Percentiles rank a stretch among this genome's conserved stretches.
These are phyloP conservation scores for Calephelis nemesis DNA, from an alignment of 1,140 invertebrate genomes.

Conservation along the genomic window DNA sequence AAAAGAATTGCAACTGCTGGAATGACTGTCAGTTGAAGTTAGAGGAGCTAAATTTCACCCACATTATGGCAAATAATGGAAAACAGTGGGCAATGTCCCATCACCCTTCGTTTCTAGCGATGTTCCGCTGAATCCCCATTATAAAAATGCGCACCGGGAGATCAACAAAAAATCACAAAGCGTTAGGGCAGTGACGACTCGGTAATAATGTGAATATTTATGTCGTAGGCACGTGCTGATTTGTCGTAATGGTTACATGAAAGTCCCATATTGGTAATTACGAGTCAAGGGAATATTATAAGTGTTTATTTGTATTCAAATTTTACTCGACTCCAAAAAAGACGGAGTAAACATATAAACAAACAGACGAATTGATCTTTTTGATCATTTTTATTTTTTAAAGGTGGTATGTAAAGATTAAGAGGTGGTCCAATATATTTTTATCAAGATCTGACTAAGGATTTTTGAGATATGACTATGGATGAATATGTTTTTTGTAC, in stretches of 20 bases:
- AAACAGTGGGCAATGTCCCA: conserved; percentile 63
- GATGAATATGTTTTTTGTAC: too few species aligned
- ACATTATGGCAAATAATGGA: conserved; percentile 75
- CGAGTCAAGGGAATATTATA: conserved; percentile 8
- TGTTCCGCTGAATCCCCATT: conserved; percentile 70
- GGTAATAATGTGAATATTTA: conserved; percentile 76
- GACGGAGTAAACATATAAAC: too few species aligned
- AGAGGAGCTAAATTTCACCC: conserved; percentile 72
- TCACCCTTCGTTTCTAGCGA: conserved; percentile 60
- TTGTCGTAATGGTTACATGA: conserved; percentile 64
- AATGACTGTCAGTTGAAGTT: conserved; percentile 56
- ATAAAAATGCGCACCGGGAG: conserved; percentile 71
- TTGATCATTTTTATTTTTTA: too few species aligned
- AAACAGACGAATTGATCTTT: too few species aligned
- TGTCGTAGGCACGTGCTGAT: conserved; percentile 70
- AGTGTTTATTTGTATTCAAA: conserved; percentile 1
- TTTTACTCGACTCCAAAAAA: too few species aligned
- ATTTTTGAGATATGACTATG: too few species aligned
- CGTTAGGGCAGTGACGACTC: conserved; percentile 45
- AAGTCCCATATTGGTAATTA: conserved; percentile 70
- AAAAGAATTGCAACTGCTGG: conserved; percentile 62
- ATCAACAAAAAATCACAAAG: conserved; percentile 57
- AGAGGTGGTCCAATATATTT: too few species aligned
- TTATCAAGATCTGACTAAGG: too few species aligned
- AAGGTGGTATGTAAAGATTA: too few species aligned